Evolutionary conservation across 2,797 vertebrate species (phyloP), one percentile per base, ranked within the genome.

Genomic region (Manis javanica): DNA sequence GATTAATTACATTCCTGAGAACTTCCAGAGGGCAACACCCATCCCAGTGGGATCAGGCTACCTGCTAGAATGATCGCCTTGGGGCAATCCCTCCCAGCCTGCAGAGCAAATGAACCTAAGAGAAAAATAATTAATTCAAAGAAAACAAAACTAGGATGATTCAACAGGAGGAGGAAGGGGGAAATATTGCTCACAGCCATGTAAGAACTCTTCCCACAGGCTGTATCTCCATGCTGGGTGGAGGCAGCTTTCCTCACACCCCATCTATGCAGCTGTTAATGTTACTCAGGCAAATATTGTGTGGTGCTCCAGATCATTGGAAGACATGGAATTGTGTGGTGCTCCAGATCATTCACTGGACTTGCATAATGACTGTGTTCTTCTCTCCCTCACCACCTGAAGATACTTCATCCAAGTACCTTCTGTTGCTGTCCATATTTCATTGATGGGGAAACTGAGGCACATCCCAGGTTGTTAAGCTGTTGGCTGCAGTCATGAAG

Each of bases 101-200:
- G 21, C 37, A 77, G 26, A 68, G n/a, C 63, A 92, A 85, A 87
- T 86, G 55, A 95, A 46, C 37, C 71, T 87, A 87, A 86, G 2
- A 94, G 85, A 87, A 85, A 91, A 93, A 82, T 63, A 57, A 21
- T 69, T 69, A 46, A 82, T 86, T 95, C 42, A 77, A 59, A 82
- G 51, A 88, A 63, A 82, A 93, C 72, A 96, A 96, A 96, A 92
- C 69, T 68, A 51, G 4, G 37, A 42, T 95, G 88, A 95, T 68
- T 95, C 88, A 96, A 86, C 49, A 64, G 37, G 39, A 87, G 53
- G 37, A 91, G 51, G 34, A 75, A 64, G 15, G 49, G 46, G 69
- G 79, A 95, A 96, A 89, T 51, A 37, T 23, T 57, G 78, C 75
- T 75, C 69, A 92, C 63, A n/a, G 85, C 26, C 64, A 16, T 31